A percentile compares a stretch with the other conserved stretches of the same genome.
phyloP scores from a whole-genome alignment of 2,797 vertebrate genomes.

The Sebastes taczanowskii region DNA sequence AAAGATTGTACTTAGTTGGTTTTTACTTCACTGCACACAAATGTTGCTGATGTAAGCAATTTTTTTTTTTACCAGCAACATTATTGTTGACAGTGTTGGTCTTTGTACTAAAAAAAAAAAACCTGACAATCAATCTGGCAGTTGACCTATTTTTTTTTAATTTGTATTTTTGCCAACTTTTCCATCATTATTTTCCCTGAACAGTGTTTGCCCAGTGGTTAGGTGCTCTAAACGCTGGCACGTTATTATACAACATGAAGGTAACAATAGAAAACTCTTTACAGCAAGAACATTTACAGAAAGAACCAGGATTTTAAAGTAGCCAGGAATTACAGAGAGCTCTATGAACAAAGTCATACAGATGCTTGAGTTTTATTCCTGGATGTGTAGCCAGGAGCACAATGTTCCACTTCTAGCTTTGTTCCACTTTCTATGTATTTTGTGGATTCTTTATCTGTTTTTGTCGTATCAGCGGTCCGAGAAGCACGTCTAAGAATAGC shows the following conservation, averaged over 20 bases:
- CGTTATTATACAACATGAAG: not conserved
- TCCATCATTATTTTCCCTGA: not conserved
- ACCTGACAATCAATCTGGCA: not conserved
- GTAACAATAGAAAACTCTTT: not conserved
- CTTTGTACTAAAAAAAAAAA: not conserved
- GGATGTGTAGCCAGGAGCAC: not conserved
- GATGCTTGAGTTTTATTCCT: not conserved
- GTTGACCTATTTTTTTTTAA: not conserved
- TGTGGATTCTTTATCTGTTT: conserved; percentile 34
- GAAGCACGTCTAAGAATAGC: conserved; percentile 59
- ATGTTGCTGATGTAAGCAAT: not conserved
- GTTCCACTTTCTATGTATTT: conserved; percentile 11
- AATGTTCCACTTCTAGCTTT: not conserved
- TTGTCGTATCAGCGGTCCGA: conserved; percentile 34
- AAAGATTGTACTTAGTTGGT: not conserved
- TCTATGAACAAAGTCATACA: not conserved
- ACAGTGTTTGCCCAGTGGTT: not conserved
- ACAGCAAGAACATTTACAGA: not conserved
- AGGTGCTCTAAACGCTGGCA: not conserved
- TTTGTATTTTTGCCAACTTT: not conserved
- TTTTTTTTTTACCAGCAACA: too few species aligned
- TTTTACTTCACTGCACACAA: not conserved
- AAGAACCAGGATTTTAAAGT: not conserved
- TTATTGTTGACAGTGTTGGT: not conserved
- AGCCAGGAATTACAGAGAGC: not conserved